These are phyloP conservation scores for Cervus canadensis DNA, from an alignment of 2,113 vertebrate species.

Conservation along the genomic window DNA sequence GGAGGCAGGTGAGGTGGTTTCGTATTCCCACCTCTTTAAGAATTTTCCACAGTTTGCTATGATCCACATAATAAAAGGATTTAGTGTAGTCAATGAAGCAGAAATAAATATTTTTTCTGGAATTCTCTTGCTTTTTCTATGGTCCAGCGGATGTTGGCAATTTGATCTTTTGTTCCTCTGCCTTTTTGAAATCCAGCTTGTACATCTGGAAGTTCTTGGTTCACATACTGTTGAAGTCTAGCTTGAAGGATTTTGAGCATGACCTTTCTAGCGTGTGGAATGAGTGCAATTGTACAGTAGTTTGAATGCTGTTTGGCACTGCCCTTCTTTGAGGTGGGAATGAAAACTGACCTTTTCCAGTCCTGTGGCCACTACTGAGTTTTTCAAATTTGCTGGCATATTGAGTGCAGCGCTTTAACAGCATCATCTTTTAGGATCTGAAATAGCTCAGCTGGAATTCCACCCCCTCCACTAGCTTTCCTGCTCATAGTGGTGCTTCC, in stretches of 20 bases:
- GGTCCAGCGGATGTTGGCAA: neutral
- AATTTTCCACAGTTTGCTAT: neutral
- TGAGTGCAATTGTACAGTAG: neutral
- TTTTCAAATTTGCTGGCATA: neutral
- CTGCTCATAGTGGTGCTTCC: neutral
- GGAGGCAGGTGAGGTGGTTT: neutral
- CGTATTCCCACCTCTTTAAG: neutral
- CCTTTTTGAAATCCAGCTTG: neutral
- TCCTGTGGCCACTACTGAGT: neutral
- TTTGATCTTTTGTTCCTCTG: neutral
- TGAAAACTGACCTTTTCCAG: neutral
- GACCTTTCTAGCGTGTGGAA: neutral
- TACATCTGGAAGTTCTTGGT: neutral
- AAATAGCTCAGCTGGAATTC: neutral
- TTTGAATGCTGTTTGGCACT: neutral
- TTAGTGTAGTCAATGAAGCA: neutral
- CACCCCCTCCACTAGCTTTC: neutral
- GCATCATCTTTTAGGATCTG: neutral
- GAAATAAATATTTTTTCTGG: neutral
- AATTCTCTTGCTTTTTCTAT: neutral
- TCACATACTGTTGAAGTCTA: neutral
- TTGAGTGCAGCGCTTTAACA: neutral
- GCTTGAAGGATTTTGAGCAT: neutral
- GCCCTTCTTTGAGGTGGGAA: neutral
- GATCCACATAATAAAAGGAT: neutral